phyloP scores from a whole-genome alignment of 53 echinoderm and acorn worm genomes.

The Holothuria leucospilota region DNA sequence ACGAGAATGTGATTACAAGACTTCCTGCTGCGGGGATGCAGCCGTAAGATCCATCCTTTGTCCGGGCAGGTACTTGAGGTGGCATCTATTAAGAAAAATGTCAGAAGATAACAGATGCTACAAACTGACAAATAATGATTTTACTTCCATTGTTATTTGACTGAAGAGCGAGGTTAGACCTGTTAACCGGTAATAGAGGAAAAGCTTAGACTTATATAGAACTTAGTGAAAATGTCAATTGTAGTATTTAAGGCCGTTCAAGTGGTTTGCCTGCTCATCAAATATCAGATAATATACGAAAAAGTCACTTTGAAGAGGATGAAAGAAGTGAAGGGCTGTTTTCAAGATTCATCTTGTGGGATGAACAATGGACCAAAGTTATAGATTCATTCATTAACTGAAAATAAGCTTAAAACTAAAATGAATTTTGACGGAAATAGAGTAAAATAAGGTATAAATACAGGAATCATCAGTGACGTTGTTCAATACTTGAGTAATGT shows the following conservation, averaged over 20 bases:
- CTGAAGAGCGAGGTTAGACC: slow-evolving; percentile 10
- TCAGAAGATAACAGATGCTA: slow-evolving; percentile 7
- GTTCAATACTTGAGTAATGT: too few species aligned
- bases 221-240: slow-evolving; percentile 24
- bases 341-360: too few species aligned
- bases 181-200: background rate
- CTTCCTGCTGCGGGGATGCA: slow-evolving; percentile 12
- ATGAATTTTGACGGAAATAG: too few species aligned
- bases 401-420: too few species aligned
- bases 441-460: too few species aligned
- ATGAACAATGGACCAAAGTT: too few species aligned
- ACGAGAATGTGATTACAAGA: slow-evolving; percentile 28
- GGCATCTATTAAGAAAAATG: background rate
- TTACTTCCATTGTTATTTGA: slow-evolving; percentile 1
- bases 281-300: too few species aligned
- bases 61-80: slow-evolving; percentile 1
- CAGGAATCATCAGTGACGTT: too few species aligned
- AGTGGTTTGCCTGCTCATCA: too few species aligned
- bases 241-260: background rate
- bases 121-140: slow-evolving; percentile 26
- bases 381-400: too few species aligned
- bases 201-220: background rate
- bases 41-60: background rate
- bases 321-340: too few species aligned
- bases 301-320: too few species aligned